These are phyloP conservation scores for Pseudococcus longispinus DNA, from an alignment of 2,888 invertebrate genomes.

Conservation along the genomic window DNA sequence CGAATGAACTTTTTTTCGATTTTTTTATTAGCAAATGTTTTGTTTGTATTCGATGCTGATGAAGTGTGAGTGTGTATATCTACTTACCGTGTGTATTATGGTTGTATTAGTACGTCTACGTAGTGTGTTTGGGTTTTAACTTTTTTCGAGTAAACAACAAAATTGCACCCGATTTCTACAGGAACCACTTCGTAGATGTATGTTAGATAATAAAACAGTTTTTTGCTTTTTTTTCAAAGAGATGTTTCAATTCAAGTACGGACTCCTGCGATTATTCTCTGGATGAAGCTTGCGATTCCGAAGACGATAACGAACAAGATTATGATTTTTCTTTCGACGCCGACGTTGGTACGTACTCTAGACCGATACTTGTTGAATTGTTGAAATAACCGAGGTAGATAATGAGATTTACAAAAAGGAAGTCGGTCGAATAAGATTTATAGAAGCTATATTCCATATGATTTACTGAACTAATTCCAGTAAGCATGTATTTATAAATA, in stretches of 20 bases:
- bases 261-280: conserved; percentile 80
- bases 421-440: too few species aligned
- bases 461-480: too few species aligned
- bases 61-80: neutral
- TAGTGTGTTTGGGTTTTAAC: neutral
- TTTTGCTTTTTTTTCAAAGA: conserved; percentile 62
- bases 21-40: conserved; percentile 11
- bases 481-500: too few species aligned
- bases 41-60: conserved; percentile 6
- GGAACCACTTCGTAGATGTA: neutral
- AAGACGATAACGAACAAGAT: conserved; percentile 86
- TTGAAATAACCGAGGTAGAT: too few species aligned
- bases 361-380: too few species aligned
- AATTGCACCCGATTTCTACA: neutral
- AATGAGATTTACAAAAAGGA: too few species aligned
- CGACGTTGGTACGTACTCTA: conserved; percentile 71
- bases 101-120: too few species aligned
- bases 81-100: too few species aligned
- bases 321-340: conserved; percentile 86
- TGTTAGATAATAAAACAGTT: neutral
- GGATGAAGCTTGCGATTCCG: conserved; percentile 84
- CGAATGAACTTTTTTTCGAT: conserved; percentile 8
- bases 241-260: conserved; percentile 84
- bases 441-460: too few species aligned
- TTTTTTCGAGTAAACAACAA: neutral